A percentile compares a stretch with the other conserved stretches of the same genome.
Conservation (phyloP, 2,888 invertebrate genomes). For the Mythimna loreyi region DNA sequence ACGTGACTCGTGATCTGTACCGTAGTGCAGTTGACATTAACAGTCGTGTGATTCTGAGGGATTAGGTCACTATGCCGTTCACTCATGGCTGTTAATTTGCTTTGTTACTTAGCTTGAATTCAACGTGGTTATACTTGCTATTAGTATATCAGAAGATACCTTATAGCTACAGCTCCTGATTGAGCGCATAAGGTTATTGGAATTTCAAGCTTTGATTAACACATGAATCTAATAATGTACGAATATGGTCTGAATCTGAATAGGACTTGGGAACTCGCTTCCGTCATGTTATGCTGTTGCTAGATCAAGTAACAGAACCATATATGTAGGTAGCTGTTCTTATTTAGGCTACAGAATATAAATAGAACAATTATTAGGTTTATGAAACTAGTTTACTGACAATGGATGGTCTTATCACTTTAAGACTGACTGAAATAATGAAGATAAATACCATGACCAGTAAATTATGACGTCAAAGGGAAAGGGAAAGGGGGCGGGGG, state of each 20-base stretch:
- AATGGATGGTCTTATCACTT: not conserved
- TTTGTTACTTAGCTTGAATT: not conserved
- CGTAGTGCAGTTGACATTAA: not conserved
- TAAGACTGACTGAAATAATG: not conserved
- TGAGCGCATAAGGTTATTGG: not conserved
- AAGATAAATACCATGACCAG: not conserved
- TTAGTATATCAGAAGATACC: constrained; percentile 2
- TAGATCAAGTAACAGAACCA: not conserved
- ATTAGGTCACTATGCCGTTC: too few relatives aligned
- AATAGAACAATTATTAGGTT: not conserved
- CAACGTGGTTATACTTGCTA: not conserved
- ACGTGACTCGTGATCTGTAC: not conserved
- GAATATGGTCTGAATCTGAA: not conserved
- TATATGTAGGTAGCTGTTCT: not conserved
- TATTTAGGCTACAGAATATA: not conserved
- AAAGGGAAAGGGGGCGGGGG: too few relatives aligned
- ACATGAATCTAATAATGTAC: not conserved
- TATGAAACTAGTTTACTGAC: not conserved
- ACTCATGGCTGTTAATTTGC: not conserved
- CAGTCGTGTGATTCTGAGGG: not conserved
- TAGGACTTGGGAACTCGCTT: not conserved
- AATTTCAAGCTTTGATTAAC: constrained; percentile 3
- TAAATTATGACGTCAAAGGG: too few relatives aligned
- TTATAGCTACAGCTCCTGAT: not conserved
- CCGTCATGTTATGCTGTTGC: not conserved